These are phyloP conservation scores for Lucinisca nassula DNA, from an alignment of 2,888 invertebrate species.

Conservation along the genomic window DNA sequence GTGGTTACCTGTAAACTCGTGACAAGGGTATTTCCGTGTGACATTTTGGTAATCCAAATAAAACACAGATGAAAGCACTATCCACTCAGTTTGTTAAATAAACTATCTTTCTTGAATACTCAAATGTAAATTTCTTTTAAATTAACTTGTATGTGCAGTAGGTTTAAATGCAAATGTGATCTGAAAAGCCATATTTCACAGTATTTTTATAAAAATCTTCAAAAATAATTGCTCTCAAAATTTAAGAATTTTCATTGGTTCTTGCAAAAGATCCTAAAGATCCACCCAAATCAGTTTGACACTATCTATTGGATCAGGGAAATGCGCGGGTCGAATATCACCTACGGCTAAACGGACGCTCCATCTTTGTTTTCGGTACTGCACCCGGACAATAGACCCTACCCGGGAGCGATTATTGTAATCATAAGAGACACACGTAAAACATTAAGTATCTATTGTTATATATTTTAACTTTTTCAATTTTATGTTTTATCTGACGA, in stretches of 20 bases:
- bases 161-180: not conserved
- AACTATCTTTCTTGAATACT: no score
- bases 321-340: not conserved
- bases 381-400: not conserved
- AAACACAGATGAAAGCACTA: no score
- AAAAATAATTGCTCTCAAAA: not conserved
- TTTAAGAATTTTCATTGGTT: not conserved
- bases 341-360: not conserved
- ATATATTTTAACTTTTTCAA: not conserved
- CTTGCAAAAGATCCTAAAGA: not conserved
- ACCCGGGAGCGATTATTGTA: slow-evolving; percentile 6
- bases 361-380: not conserved
- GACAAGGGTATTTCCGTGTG: no score
- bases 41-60: no score
- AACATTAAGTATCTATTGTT: slow-evolving; percentile 3
- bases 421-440: slow-evolving; percentile 5
- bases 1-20: no score
- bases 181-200: not conserved
- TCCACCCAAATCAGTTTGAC: not conserved
- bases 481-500: not conserved
- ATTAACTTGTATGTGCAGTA: no score
- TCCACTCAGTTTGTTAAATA: no score
- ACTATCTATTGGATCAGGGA: slow-evolving; percentile 16
- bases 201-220: not conserved
- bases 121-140: no score